These are phyloP conservation scores for Acanthopleura granulata DNA, from an alignment of 2,888 invertebrate species.

Conservation along the genomic window DNA sequence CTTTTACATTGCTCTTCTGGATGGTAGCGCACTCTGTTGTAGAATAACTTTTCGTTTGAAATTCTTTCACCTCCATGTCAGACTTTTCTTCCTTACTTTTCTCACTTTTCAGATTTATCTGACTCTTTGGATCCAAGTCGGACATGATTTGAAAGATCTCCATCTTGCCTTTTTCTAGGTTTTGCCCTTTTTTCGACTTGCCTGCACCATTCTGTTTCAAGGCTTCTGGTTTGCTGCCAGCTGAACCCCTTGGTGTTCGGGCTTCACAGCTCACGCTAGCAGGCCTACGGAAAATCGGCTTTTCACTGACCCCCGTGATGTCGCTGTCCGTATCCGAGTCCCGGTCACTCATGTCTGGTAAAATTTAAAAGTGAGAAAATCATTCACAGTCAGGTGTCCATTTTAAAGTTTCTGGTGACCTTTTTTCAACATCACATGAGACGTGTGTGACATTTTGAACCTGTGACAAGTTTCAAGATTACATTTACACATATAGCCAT, in stretches of 20 bases:
- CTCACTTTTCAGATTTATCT: not conserved
- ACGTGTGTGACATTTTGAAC: too few relatives aligned
- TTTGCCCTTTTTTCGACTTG: not conserved
- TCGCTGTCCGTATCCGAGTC: not conserved
- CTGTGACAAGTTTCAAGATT: too few relatives aligned
- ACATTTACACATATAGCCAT: too few relatives aligned
- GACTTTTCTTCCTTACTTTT: not conserved
- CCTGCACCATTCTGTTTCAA: not conserved
- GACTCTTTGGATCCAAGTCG: not conserved
- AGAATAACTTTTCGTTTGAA: too few relatives aligned
- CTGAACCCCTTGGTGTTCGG: not conserved
- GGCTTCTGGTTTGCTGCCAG: not conserved
- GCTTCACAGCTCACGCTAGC: not conserved
- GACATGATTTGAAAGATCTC: not conserved
- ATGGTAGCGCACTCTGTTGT: too few relatives aligned
- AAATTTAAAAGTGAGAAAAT: not conserved
- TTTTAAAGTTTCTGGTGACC: too few relatives aligned
- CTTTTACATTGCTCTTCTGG: not conserved
- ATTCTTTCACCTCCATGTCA: not conserved
- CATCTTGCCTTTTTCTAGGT: not conserved
- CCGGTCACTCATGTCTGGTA: not conserved
- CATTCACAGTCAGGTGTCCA: too few relatives aligned
- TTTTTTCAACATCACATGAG: too few relatives aligned
- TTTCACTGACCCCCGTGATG: not conserved
- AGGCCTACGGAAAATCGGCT: not conserved